Conservation (phyloP, 1,140 invertebrate species). For the Ganaspis sp. region DNA sequence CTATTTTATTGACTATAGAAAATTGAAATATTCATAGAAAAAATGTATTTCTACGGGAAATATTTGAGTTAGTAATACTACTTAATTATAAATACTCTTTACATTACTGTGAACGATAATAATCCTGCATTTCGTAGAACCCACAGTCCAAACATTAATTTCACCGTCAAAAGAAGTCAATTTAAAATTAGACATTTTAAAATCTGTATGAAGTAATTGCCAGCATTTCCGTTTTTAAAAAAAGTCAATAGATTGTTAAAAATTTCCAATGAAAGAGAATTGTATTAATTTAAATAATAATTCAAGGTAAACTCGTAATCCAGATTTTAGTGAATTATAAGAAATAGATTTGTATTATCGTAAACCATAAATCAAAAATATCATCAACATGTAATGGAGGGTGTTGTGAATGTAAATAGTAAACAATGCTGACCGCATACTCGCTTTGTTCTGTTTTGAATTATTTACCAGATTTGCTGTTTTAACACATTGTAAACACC, state of each 20-base stretch:
- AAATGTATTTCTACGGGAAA: no score
- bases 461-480: constrained; percentile 1
- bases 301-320: neutral
- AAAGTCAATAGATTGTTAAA: neutral
- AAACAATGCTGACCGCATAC: neutral
- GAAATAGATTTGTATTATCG: neutral
- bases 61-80: no score
- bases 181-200: no score
- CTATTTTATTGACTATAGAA: no score
- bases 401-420: neutral
- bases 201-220: no score
- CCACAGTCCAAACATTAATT: no score
- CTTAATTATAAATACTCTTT: no score
- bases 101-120: no score
- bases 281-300: neutral
- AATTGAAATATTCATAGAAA: no score
- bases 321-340: neutral
- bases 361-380: neutral
- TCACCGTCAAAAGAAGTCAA: no score
- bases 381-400: constrained; percentile 1
- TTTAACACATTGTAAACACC: neutral
- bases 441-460: neutral
- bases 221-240: no score
- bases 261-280: neutral
- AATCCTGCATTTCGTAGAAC: no score